Percentiles rank a stretch among this genome's conserved stretches.
phyloP scores from a whole-genome alignment of 1,140 invertebrate genomes.

The Diachasma alloeum region DNA sequence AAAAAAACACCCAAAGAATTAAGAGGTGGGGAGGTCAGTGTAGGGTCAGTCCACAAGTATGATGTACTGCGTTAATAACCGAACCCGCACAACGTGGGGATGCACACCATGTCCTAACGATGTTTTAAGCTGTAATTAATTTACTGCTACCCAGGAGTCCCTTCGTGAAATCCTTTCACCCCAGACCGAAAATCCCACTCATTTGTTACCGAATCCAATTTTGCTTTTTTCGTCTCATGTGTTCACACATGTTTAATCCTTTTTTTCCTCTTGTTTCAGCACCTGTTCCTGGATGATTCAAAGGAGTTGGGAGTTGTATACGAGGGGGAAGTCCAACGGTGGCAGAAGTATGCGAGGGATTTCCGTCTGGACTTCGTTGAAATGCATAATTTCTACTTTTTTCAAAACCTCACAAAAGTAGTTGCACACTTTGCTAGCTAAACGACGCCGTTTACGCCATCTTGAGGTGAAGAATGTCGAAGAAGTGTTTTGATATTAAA shows the following conservation, averaged over 20 bases:
- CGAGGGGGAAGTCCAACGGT: neutral
- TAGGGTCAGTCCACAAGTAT: conserved; percentile 40
- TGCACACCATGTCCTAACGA: conserved; percentile 46
- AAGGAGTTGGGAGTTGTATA: neutral
- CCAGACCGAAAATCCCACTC: conserved; percentile 17
- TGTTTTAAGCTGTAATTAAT: conserved; percentile 61
- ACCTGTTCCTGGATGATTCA: neutral
- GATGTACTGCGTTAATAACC: conserved; percentile 59
- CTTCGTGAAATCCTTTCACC: conserved; percentile 29
- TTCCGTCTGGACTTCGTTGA: neutral
- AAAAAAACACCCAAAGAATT: neutral
- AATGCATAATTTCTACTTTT: neutral
- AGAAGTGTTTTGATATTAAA: neutral
- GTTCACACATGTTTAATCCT: neutral
- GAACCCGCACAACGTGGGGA: conserved; percentile 39
- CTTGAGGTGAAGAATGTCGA: neutral
- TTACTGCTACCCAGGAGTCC: conserved; percentile 40
- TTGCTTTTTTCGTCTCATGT: conserved; percentile 20
- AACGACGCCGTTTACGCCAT: neutral
- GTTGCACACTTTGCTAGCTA: neutral
- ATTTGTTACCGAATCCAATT: conserved; percentile 9
- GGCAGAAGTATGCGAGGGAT: neutral
- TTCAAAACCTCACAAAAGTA: no score
- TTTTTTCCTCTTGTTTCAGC: neutral
- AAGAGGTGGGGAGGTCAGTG: conserved; percentile 5